Conservation (phyloP, 2,113 vertebrate species). For the Gasterosteus aculeatus region DNA sequence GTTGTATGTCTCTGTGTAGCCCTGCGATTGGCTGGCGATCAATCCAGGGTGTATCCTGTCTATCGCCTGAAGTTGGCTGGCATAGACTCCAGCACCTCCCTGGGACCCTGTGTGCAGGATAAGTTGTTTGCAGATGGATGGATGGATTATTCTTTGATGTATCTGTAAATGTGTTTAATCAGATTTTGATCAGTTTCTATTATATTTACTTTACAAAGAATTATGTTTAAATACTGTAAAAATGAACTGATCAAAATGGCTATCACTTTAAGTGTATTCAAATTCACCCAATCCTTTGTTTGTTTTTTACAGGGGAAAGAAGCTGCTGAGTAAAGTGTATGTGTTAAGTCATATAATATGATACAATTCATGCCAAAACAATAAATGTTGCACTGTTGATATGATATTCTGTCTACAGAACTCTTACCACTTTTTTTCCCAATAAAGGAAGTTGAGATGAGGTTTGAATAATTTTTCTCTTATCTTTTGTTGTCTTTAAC, state of each 20-base stretch:
- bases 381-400: background rate
- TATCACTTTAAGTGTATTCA: background rate
- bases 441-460: background rate
- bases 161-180: background rate
- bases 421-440: background rate
- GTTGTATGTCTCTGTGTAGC: no score
- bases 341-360: constrained; percentile 63
- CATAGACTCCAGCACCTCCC: no score
- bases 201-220: background rate
- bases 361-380: constrained; percentile 34
- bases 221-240: background rate
- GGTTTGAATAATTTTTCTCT: background rate
- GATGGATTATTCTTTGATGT: background rate
- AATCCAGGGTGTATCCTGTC: no score
- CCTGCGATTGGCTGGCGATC: no score
- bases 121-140: no score
- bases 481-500: no score
- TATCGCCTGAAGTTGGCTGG: no score
- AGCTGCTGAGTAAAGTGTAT: constrained; percentile 48
- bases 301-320: constrained; percentile 52
- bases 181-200: background rate
- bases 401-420: constrained; percentile 4
- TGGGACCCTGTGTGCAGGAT: no score
- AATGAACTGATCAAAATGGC: background rate
- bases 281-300: background rate